Evolutionary conservation across 1,140 invertebrate genomes (phyloP).

Genomic region (Chymomyza costata): DNA sequence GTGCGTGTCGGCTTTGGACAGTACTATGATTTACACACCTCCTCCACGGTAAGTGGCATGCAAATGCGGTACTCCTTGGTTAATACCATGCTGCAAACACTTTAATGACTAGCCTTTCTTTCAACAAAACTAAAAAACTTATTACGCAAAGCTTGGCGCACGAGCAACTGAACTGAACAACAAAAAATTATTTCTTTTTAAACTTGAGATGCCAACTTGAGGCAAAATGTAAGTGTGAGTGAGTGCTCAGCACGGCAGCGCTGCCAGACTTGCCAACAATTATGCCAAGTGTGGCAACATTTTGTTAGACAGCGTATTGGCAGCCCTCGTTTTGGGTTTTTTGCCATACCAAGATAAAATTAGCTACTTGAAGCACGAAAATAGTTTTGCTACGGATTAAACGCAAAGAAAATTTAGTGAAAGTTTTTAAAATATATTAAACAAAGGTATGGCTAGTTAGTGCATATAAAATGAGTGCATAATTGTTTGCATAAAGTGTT

Average conservation of each 20-base stretch:
- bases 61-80: slow-evolving; percentile 93
- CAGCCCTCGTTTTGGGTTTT: no score
- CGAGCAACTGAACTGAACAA: slow-evolving; percentile 35
- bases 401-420: no score
- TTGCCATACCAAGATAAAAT: no score
- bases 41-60: slow-evolving; percentile 93
- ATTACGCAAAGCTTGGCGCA: slow-evolving; percentile 33
- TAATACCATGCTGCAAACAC: slow-evolving; percentile 41
- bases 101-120: slow-evolving; percentile 2
- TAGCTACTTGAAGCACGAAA: no score
- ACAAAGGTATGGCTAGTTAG: not conserved
- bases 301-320: no score
- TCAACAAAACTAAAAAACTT: slow-evolving; percentile 13
- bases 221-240: no score
- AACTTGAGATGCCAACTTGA: slow-evolving; percentile 6
- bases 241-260: no score
- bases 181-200: slow-evolving; percentile 20
- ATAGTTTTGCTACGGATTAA: no score
- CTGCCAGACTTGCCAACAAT: no score
- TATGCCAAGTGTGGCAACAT: no score
- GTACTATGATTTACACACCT: slow-evolving; percentile 84
- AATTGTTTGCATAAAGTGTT: not conserved
- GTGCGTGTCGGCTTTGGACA: not conserved
- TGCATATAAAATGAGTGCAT: not conserved
- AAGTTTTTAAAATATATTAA: no score